These are phyloP conservation scores for Perccottus glenii DNA, from an alignment of 2,113 vertebrate genomes.

Conservation along the genomic window DNA sequence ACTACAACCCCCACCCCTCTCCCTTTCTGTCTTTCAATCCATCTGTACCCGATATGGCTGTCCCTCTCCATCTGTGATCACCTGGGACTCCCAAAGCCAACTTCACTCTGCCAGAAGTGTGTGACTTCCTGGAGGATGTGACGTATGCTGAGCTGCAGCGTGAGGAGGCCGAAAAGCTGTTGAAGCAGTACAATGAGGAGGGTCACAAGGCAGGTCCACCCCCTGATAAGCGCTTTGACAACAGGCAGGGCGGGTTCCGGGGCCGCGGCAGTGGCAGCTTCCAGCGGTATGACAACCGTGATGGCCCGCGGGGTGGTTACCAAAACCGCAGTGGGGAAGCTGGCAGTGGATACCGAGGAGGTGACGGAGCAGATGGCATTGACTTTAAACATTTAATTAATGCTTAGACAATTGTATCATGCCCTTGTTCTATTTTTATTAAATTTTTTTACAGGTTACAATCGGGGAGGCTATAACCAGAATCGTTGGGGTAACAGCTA, in stretches of 20 bases:
- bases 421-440: neutral
- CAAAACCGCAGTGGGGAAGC: conserved; percentile 79
- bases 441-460: conserved; percentile 78
- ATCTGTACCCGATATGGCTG: conserved; percentile 50
- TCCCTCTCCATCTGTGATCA: conserved; percentile 53
- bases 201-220: conserved; percentile 88
- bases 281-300: conserved; percentile 87
- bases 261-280: conserved; percentile 80
- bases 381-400: neutral
- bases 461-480: conserved; percentile 83
- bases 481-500: conserved; percentile 86
- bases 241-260: conserved; percentile 80
- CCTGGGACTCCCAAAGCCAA: conserved; percentile 80
- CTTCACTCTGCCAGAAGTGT: conserved; percentile 85
- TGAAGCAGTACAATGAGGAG: conserved; percentile 91
- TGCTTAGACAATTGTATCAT: neutral
- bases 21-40: conserved; percentile 41
- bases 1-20: conserved; percentile 53
- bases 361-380: conserved; percentile 18
- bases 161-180: conserved; percentile 85
- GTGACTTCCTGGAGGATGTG: conserved; percentile 89
- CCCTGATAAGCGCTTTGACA: conserved; percentile 90
- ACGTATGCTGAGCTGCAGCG: conserved; percentile 82
- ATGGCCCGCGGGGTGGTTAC: conserved; percentile 78
- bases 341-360: conserved; percentile 68